Conservation (phyloP, 2,113 vertebrate species). For the Brienomyrus longianalis region DNA sequence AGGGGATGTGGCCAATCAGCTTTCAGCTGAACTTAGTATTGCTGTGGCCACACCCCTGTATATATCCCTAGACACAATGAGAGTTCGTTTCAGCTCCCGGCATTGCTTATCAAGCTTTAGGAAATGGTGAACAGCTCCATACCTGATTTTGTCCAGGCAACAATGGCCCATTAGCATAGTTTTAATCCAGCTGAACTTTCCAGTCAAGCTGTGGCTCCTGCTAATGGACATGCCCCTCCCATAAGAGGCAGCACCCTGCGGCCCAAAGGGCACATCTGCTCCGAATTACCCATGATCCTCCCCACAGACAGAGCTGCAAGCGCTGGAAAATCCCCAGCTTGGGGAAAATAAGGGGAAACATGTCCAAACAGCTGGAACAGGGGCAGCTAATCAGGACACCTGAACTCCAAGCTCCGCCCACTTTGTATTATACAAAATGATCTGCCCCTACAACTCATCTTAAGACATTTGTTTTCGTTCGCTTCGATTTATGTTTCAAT, state of each 20-base stretch:
- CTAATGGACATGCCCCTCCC: background rate
- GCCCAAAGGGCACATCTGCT: background rate
- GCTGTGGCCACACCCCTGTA: background rate
- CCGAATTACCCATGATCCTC: slow-evolving; percentile 23
- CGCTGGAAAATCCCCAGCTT: slow-evolving; percentile 1
- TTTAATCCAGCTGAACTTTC: background rate
- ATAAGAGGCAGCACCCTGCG: background rate
- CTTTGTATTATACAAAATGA: background rate
- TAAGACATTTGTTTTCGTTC: no score
- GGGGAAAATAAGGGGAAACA: background rate
- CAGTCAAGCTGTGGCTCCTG: background rate
- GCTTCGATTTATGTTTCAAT: no score
- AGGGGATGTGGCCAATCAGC: background rate
- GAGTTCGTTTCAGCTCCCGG: background rate
- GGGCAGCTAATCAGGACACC: background rate
- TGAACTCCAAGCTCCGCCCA: background rate
- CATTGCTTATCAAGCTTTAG: background rate
- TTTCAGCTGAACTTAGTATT: background rate
- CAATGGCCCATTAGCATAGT: background rate
- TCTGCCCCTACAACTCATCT: no score
- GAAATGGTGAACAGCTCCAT: background rate
- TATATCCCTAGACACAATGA: background rate
- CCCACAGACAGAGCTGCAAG: slow-evolving; percentile 9
- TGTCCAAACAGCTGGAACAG: background rate
- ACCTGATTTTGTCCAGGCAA: background rate